Conservation (phyloP, 1,140 invertebrate species). For the Drosophila orena region DNA sequence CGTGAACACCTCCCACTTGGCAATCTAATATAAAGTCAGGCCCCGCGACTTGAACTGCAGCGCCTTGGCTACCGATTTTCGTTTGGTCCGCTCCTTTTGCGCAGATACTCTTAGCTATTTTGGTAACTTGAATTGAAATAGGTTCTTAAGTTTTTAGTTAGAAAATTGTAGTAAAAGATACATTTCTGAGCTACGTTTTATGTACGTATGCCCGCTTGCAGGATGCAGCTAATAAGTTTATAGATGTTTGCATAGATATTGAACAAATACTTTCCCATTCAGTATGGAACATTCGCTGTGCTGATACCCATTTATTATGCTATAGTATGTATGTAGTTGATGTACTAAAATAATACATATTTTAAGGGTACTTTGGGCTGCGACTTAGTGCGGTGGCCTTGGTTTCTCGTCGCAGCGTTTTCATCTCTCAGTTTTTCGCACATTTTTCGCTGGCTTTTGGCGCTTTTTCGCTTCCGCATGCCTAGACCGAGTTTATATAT, state of each 20-base stretch:
- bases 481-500: constrained; percentile 35
- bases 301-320: background rate
- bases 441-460: constrained; percentile 75
- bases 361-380: background rate
- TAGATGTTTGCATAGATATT: too few species aligned
- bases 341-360: too few species aligned
- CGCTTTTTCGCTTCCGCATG: constrained; percentile 77
- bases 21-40: constrained; percentile 73
- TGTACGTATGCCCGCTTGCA: too few species aligned
- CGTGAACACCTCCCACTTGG: constrained; percentile 79
- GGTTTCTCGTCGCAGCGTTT: constrained; percentile 7
- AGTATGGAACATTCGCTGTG: too few species aligned
- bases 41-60: constrained; percentile 15
- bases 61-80: constrained; percentile 46
- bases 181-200: too few species aligned
- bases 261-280: too few species aligned
- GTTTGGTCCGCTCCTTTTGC: background rate
- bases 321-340: too few species aligned
- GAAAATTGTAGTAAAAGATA: background rate
- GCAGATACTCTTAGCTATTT: constrained; percentile 5
- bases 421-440: constrained; percentile 39
- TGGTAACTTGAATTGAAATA: too few species aligned
- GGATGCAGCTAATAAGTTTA: background rate
- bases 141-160: too few species aligned
- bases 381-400: background rate